Base-by-base conservation (phyloP, 2,113 vertebrate species). In the Melospiza georgiana region DNA sequence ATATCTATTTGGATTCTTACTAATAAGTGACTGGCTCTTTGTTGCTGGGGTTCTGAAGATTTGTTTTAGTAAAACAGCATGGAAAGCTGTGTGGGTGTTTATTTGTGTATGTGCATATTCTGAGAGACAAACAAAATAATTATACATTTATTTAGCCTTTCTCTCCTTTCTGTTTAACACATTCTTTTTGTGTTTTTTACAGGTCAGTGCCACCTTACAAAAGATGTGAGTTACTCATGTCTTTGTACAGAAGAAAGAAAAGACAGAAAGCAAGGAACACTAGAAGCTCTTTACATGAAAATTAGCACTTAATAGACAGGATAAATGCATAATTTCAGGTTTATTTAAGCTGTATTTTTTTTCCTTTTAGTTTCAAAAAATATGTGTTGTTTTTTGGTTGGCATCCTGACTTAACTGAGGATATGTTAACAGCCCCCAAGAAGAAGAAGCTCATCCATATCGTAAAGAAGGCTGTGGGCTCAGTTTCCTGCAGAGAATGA, bases 1-100 rank as follows among this genome's bases (percentile, higher is more conserved):
- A 68, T 82, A 89, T 62, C 76, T 85, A 35, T 89, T 72, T 96
- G 76, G 41, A 79, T 75, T 84, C 93, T 57, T 84, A 62, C 41
- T 78, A 87, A 65, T 84, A 81, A 93, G 57, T 75, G 33, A 46
- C 44, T 84, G 61, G 18, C 33, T 93, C 20, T 80, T 93, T 73
- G 49, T 72, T 90, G 44, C 58, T 87, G 37, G 22, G 22, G 27
- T 31, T 88, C 52, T 83, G 62, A 78, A 84, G 49, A 84, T 82
- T 84, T 96, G 76, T 93, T 95, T 95, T 69, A 82, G 61, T 78
- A 90, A 87, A 93, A 81, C 39, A 71, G 48, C 30, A 65, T 9
- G 78, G 86, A 81, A 90, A 71, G 57, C n/a, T 61, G 8, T 25
- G 15, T 89, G 44, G 63, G 27, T 57, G 39, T 74, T 49, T 69